Percentiles rank a stretch among this genome's conserved stretches.
phyloP scores from a whole-genome alignment of 2,113 vertebrate species.

The Tachysurus vachellii region DNA sequence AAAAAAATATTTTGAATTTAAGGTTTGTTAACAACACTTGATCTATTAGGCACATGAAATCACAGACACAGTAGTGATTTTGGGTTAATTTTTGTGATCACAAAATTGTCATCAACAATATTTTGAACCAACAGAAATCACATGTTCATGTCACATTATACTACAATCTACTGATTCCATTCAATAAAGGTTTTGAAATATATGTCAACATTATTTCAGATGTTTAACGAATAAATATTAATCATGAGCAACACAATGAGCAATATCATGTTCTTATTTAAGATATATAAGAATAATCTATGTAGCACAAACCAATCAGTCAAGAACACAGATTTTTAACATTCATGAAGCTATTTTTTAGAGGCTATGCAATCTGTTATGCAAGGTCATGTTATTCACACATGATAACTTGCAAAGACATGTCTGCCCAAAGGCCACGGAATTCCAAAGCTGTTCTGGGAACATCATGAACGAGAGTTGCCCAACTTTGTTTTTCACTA shows the following conservation, averaged over 20 bases:
- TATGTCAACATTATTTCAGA: background rate
- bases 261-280: background rate
- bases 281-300: background rate
- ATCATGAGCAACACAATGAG: too few species aligned
- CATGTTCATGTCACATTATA: background rate
- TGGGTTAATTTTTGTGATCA: too few species aligned
- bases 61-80: too few species aligned
- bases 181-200: background rate
- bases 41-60: too few species aligned
- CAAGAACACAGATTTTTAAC: background rate
- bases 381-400: background rate
- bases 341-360: background rate
- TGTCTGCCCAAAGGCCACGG: background rate
- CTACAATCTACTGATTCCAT: too few species aligned
- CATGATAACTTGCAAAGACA: background rate
- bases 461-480: background rate
- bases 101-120: too few species aligned
- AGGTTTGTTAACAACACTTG: too few species aligned
- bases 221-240: too few species aligned
- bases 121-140: too few species aligned
- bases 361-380: background rate
- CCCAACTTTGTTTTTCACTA: background rate
- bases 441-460: background rate
- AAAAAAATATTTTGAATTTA: too few species aligned
- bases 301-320: background rate